A percentile compares a stretch with the other conserved stretches of the same genome.
phyloP scores from a whole-genome alignment of 1,140 invertebrate species.

The Drosophila rufa region DNA sequence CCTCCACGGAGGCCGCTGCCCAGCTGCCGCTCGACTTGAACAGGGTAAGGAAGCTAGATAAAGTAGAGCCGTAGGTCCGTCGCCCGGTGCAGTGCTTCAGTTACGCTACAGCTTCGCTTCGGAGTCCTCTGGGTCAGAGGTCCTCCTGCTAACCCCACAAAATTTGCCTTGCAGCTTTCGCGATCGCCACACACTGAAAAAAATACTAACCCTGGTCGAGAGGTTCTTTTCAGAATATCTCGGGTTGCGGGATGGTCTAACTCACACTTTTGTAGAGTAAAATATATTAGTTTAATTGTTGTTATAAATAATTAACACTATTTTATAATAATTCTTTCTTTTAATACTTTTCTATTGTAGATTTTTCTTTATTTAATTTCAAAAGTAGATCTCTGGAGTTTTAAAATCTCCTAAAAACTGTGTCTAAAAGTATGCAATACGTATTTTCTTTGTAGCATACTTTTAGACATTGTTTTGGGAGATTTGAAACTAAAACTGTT shows the following conservation, averaged over 20 bases:
- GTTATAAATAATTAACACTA: background rate
- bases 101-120: conserved; percentile 62
- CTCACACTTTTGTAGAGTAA: conserved; percentile 1
- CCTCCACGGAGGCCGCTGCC: conserved; percentile 73
- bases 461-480: background rate
- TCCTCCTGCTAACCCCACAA: conserved; percentile 28
- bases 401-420: background rate
- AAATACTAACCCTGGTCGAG: conserved; percentile 22
- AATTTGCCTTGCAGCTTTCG: conserved; percentile 69
- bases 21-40: conserved; percentile 70
- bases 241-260: background rate
- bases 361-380: no score
- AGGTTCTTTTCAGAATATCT: conserved; percentile 64
- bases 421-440: background rate
- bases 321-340: no score
- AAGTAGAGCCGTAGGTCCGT: conserved; percentile 56
- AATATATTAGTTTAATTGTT: background rate
- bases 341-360: background rate
- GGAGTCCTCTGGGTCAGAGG: conserved; percentile 15
- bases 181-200: conserved; percentile 12
- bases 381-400: background rate
- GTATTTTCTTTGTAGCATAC: background rate
- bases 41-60: conserved; percentile 74
- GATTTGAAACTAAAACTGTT: background rate
- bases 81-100: conserved; percentile 68